phyloP scores from a whole-genome alignment of 2,888 invertebrate species.

The Tenthredo distinguenda region DNA sequence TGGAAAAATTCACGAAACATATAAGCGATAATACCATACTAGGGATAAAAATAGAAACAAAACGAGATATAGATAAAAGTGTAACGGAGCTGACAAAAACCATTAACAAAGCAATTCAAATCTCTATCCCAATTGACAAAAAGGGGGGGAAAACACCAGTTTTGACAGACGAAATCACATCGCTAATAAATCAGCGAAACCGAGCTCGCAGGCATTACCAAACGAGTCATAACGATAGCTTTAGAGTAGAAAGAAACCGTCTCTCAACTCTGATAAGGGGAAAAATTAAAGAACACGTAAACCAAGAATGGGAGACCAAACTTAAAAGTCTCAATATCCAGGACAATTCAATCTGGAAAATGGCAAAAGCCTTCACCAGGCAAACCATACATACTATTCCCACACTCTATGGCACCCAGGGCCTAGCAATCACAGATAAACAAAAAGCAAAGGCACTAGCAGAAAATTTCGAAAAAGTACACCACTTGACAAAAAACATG shows the following conservation, averaged over 20 bases:
- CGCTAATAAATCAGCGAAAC: too few species aligned
- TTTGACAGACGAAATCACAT: too few species aligned
- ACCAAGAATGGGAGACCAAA: background rate
- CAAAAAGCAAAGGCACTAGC: conserved; percentile 56
- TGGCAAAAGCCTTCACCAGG: conserved; percentile 55
- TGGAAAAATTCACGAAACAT: background rate
- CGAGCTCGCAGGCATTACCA: background rate
- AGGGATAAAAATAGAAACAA: background rate
- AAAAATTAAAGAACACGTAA: background rate
- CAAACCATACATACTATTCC: conserved; percentile 48
- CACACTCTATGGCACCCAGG: conserved; percentile 50
- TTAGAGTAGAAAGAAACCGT: background rate
- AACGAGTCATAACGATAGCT: too few species aligned
- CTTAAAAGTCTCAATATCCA: background rate
- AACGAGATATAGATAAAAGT: background rate
- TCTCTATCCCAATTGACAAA: background rate
- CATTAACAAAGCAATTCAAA: background rate
- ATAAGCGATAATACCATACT: background rate
- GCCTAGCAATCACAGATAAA: conserved; percentile 46
- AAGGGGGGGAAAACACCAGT: too few species aligned
- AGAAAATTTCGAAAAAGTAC: conserved; percentile 55
- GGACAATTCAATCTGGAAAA: conserved; percentile 43
- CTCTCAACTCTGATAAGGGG: too few species aligned
- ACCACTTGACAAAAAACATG: conserved; percentile 55
- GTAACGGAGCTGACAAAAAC: background rate